Percentiles rank a stretch among this genome's conserved stretches.
phyloP scores from a whole-genome alignment of 2,888 invertebrate genomes.

The Chironomus tentans region DNA sequence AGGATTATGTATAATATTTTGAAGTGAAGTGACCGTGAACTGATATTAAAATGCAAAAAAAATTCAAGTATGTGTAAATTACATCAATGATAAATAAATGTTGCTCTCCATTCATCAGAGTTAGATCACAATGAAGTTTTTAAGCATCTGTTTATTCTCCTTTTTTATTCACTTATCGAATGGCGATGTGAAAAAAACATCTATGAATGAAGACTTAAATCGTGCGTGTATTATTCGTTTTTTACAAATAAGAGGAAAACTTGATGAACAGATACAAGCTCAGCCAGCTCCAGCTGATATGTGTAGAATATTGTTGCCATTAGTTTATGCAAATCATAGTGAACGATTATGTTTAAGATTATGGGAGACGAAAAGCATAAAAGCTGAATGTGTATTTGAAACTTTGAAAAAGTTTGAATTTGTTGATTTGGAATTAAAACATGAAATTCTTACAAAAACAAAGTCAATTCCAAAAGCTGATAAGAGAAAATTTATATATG shows the following conservation, averaged over 20 bases:
- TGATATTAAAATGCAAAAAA: too few species aligned
- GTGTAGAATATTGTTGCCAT: constrained; percentile 8
- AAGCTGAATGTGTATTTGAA: constrained; percentile 15
- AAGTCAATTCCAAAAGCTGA: background rate
- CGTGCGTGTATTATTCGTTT: constrained; percentile 10
- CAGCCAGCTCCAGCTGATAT: background rate
- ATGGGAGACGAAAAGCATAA: constrained; percentile 11
- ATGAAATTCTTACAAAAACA: background rate
- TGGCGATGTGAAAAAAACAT: background rate
- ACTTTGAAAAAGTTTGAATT: background rate
- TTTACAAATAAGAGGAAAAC: constrained; percentile 16
- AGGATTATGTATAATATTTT: too few species aligned
- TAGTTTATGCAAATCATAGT: constrained; percentile 17
- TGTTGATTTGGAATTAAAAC: constrained; percentile 11
- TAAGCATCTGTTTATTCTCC: background rate
- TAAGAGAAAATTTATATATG: background rate
- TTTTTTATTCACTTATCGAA: background rate
- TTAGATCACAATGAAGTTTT: too few species aligned
- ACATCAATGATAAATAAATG: too few species aligned
- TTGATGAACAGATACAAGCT: background rate
- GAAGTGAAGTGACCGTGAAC: too few species aligned
- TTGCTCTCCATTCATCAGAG: too few species aligned
- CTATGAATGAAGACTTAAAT: background rate
- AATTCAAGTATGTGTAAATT: too few species aligned
- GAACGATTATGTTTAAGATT: background rate